Conservation (phyloP, 2,888 invertebrate genomes). For the Lepas anatifera region DNA sequence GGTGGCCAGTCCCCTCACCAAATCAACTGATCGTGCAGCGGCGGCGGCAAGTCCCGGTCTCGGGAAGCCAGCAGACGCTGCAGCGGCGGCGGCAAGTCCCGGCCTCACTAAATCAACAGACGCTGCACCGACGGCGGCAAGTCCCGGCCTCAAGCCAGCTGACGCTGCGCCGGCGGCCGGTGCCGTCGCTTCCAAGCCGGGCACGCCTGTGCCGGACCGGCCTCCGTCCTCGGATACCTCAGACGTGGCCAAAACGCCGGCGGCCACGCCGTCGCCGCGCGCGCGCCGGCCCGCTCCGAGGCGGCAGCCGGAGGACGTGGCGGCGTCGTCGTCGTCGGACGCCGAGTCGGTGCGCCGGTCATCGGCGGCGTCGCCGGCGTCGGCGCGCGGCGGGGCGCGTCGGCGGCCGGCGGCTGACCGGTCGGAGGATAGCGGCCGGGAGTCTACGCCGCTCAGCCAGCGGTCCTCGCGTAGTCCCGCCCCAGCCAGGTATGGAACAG, state of each 20-base stretch:
- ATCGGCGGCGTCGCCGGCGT: neutral
- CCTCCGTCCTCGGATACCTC: neutral
- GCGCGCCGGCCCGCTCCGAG: neutral
- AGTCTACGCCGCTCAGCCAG: neutral
- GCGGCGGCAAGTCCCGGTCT: too few species aligned
- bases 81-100: too few species aligned
- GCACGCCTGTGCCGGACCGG: neutral
- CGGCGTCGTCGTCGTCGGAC: neutral
- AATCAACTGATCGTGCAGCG: too few species aligned
- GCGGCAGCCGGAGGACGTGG: neutral
- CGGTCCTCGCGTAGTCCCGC: neutral
- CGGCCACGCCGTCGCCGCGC: neutral
- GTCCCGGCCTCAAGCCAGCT: too few species aligned
- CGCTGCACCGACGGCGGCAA: too few species aligned
- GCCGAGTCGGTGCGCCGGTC: neutral
- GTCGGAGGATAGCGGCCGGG: neutral
- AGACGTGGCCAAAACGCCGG: neutral
- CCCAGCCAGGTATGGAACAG: neutral
- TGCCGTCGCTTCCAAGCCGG: too few species aligned
- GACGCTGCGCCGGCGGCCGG: too few species aligned
- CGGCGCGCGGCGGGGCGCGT: neutral
- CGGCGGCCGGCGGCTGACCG: neutral
- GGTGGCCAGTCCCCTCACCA: too few species aligned
- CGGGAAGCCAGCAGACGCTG: too few species aligned
- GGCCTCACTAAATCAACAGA: too few species aligned